Conservation (phyloP, 2,113 vertebrate species). For the Glareola pratincola region DNA sequence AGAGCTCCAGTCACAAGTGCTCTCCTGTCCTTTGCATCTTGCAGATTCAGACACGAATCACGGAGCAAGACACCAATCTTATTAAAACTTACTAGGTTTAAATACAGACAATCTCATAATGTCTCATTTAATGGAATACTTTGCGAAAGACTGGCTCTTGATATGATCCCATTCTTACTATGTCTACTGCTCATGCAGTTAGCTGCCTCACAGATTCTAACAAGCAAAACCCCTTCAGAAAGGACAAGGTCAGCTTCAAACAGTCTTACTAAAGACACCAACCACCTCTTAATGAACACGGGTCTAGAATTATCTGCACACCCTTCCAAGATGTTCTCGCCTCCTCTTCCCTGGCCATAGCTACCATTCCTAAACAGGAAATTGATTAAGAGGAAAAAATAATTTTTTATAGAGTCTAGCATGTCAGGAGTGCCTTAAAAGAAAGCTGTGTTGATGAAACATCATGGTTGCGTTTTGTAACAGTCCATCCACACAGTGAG, state of each 20-base stretch:
- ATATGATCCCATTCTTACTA: not conserved
- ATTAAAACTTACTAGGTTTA: not conserved
- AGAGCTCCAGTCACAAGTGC: not conserved
- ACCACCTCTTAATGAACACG: not conserved
- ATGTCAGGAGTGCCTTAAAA: not conserved
- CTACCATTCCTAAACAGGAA: not conserved
- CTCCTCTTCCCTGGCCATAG: not conserved
- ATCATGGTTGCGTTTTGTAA: not conserved
- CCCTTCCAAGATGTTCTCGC: not conserved
- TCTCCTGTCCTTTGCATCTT: not conserved
- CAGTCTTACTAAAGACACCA: not conserved
- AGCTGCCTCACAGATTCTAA: not conserved
- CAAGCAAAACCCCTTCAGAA: not conserved
- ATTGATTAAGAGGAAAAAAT: not conserved
- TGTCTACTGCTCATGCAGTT: fast-evolving
- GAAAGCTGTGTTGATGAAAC: not conserved
- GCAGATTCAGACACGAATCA: not conserved
- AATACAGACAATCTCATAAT: not conserved
- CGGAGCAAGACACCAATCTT: not conserved
- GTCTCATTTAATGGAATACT: not conserved
- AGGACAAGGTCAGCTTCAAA: not conserved
- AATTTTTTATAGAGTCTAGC: not conserved
- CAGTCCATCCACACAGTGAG: not conserved
- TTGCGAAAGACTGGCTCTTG: not conserved
- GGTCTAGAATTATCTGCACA: not conserved